Evolutionary conservation across 92 coral and sea anemone genomes (phyloP).

Genomic region (Heliopora coerulea): DNA sequence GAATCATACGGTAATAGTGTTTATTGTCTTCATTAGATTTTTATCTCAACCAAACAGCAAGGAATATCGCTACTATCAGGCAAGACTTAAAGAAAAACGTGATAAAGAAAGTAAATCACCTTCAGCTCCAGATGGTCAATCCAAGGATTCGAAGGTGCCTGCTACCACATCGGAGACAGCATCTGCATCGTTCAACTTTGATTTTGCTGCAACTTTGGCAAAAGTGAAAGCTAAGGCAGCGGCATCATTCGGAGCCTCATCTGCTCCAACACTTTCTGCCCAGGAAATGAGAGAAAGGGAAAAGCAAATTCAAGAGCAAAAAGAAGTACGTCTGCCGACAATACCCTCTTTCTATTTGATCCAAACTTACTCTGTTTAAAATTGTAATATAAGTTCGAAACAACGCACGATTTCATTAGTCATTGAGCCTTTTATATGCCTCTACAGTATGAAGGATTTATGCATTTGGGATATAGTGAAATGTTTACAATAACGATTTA

Average conservation of each 20-base stretch:
- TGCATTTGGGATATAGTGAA: no score
- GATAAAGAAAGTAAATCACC: background rate
- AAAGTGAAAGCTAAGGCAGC: slow-evolving; percentile 63
- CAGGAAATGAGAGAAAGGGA: slow-evolving; percentile 80
- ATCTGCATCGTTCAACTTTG: slow-evolving; percentile 42
- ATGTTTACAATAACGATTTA: background rate
- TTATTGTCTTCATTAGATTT: slow-evolving; percentile 22
- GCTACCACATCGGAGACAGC: slow-evolving; percentile 43
- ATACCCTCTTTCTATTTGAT: no score
- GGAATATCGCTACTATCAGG: slow-evolving; percentile 54
- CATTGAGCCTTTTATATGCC: no score
- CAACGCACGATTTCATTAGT: no score
- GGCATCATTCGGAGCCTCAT: slow-evolving; percentile 73
- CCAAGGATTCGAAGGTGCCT: background rate
- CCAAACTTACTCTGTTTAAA: no score
- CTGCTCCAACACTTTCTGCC: slow-evolving; percentile 67
- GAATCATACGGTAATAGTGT: no score
- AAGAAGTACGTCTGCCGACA: no score
- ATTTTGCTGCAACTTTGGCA: slow-evolving; percentile 56
- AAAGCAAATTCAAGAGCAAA: slow-evolving; percentile 74
- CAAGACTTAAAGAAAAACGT: slow-evolving; percentile 4
- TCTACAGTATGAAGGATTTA: no score
- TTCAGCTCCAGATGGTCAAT: background rate
- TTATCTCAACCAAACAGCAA: slow-evolving; percentile 55
- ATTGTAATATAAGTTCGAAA: no score